Evolutionary conservation across 2,797 vertebrate genomes (phyloP), one percentile per base, ranked within the genome.

Genomic region (Coluber constrictor): DNA sequence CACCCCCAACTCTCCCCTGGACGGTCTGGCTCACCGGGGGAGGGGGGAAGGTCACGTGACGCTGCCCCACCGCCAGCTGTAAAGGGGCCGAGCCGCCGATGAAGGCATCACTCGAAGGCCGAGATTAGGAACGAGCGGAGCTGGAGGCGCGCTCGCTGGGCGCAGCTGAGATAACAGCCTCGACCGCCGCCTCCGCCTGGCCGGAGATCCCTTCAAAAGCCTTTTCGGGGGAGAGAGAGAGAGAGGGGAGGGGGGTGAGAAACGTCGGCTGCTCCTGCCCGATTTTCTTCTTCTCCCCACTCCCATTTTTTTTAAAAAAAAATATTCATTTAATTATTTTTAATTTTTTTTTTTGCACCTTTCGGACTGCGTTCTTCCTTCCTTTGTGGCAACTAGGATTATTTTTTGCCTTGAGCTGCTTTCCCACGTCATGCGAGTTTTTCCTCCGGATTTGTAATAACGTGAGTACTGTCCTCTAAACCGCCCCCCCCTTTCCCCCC

Each of bases 31-130:
- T 55, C 32, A 60, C n/a, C 51, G 25, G 60, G 37, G n/a, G n/a
- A 2, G 13, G 25, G 13, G 61, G 18, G 16, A 2, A 43, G 18
- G 96, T 98, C 98, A 98, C 98, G 98, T 98, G 98, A 95, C 95
- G 66, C 96, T 87, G 92, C 95, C 95, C 94, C 98, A 97, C 97
- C 97, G 96, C 96, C 95, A 83, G 94, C 95, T 47, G 95, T 96
- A 94, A 96, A 96, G 96, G 93, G 92, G 97, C 96, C 96, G 96
- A 95, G 97, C 97, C 94, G 94, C 93, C 96, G 96, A 95, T 96
- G 96, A 95, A 96, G 96, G 96, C 95, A 97, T 90, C 95, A 96
- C 95, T 97, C 97, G 93, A 57, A 97, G 97, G 97, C 97, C 97
- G 97, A 96, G 94, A 96, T 97, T 97, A 98, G 98, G 97, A 96